Percentiles rank a stretch among this genome's conserved stretches.
Evolutionary conservation across 2,113 vertebrate species (phyloP).

Genomic region (Cricetomys ansorgei): DNA sequence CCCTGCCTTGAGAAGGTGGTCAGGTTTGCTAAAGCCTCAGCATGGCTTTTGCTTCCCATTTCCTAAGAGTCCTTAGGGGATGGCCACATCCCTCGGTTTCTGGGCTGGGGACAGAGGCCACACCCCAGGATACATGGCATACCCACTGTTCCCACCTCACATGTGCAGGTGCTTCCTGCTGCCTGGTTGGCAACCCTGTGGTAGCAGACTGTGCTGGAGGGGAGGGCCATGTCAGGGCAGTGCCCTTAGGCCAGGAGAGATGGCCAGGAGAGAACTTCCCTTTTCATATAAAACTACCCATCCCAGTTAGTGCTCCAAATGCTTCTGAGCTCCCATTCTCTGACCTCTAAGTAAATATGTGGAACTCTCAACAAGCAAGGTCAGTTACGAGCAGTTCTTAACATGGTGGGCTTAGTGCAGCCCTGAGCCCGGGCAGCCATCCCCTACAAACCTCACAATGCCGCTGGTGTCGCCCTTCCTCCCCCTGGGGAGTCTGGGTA

Average conservation of each 20-base stretch:
- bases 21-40: background rate
- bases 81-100: background rate
- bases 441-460: accelerated
- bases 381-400: conserved; percentile 71
- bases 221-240: background rate
- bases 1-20: background rate
- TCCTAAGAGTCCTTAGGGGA: background rate
- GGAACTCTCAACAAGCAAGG: conserved; percentile 81
- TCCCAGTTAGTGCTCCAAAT: conserved; percentile 82
- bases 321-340: conserved; percentile 41
- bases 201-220: background rate
- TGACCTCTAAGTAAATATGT: conserved; percentile 83
- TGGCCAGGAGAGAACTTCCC: background rate
- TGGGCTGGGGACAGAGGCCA: background rate
- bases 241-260: accelerated
- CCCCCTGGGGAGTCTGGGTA: background rate
- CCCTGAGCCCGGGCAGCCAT: background rate
- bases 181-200: background rate
- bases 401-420: background rate
- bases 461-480: accelerated
- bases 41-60: background rate
- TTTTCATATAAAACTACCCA: conserved; percentile 60
- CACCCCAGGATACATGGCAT: accelerated
- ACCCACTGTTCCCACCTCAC: background rate
- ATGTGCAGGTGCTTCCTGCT: accelerated